These are phyloP conservation scores for Notarius quadriscutis DNA, from an alignment of 2,113 vertebrate species.

Conservation along the genomic window DNA sequence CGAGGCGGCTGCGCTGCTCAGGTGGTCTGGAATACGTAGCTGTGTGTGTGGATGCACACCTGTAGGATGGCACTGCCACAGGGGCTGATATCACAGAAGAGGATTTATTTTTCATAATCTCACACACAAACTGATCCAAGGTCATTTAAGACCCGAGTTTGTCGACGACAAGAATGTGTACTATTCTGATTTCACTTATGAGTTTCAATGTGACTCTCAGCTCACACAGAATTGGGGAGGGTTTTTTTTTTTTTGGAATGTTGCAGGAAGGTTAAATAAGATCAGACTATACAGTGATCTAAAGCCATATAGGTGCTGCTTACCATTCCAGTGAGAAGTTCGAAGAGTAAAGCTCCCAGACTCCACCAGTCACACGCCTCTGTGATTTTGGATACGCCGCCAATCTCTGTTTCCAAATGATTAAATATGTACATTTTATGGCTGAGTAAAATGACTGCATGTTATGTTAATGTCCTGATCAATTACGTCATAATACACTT, in stretches of 20 bases:
- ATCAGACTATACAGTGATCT: not conserved
- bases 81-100: slow-evolving; percentile 73
- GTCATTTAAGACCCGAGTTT: too few species aligned
- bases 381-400: slow-evolving; percentile 81
- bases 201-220: not conserved
- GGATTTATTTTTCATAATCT: not conserved
- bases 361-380: slow-evolving; percentile 98
- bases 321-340: slow-evolving; percentile 90
- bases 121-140: not conserved
- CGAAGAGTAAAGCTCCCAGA: slow-evolving; percentile 89
- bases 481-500: not conserved
- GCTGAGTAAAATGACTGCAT: not conserved
- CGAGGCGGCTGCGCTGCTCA: slow-evolving; percentile 83
- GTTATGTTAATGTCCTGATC: not conserved
- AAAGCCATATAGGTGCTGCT: slow-evolving; percentile 47
- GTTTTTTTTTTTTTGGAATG: not conserved
- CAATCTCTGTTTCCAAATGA: slow-evolving; percentile 79
- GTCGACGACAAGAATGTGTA: not conserved
- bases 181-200: not conserved
- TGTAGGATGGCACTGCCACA: slow-evolving; percentile 86
- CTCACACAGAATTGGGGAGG: not conserved
- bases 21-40: slow-evolving; percentile 83
- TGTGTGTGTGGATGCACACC: slow-evolving; percentile 90
- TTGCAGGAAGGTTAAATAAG: not conserved
- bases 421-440: not conserved